These are phyloP conservation scores for Carapus acus DNA, from an alignment of 2,797 vertebrate genomes.

Conservation along the genomic window DNA sequence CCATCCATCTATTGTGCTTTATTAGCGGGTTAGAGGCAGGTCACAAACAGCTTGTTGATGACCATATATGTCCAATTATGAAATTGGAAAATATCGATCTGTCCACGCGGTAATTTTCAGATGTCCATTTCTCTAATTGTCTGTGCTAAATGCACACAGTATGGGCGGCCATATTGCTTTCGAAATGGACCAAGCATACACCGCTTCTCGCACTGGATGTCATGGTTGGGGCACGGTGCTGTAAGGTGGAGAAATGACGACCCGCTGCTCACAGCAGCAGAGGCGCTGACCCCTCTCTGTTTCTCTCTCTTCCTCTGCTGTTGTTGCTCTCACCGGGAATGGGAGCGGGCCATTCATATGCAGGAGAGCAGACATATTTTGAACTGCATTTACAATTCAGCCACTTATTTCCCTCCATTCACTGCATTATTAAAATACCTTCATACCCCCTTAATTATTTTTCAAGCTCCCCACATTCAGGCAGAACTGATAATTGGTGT, in stretches of 20 bases:
- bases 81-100: conserved; percentile 29
- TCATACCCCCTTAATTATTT: conserved; percentile 64
- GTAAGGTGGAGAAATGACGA: conserved; percentile 55
- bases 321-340: conserved; percentile 44
- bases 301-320: background rate
- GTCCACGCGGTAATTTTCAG: conserved; percentile 29
- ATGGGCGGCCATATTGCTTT: conserved; percentile 36
- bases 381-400: conserved; percentile 65
- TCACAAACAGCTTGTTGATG: conserved; percentile 6
- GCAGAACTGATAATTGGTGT: conserved; percentile 68
- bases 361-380: conserved; percentile 49
- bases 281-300: conserved; percentile 49
- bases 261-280: conserved; percentile 54
- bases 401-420: conserved; percentile 54
- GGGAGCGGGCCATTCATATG: conserved; percentile 57
- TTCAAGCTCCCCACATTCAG: conserved; percentile 44
- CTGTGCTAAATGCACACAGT: conserved; percentile 32
- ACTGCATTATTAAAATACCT: conserved; percentile 66
- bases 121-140: conserved; percentile 39
- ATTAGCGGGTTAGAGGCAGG: too few relatives aligned
- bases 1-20: background rate
- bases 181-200: conserved; percentile 37
- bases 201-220: conserved; percentile 32
- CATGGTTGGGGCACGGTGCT: conserved; percentile 33
- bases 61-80: conserved; percentile 27